These are phyloP conservation scores for Gavialis gangeticus DNA, from an alignment of 2,113 vertebrate genomes.

Conservation along the genomic window DNA sequence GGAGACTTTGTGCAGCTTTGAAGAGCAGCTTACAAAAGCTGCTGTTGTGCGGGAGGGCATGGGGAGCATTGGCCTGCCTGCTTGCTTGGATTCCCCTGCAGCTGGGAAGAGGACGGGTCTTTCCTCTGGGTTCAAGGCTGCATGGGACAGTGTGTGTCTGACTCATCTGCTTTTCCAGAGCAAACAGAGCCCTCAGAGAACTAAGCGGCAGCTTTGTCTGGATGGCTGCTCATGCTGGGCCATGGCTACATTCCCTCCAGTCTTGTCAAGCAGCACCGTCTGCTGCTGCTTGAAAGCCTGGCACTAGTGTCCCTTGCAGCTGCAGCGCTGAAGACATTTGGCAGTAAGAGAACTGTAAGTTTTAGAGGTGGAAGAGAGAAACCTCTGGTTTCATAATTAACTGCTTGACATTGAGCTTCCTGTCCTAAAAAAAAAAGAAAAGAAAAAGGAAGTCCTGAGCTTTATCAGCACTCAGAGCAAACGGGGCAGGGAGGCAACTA, in stretches of 20 bases:
- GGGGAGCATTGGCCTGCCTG: neutral
- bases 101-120: neutral
- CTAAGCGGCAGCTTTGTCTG: neutral
- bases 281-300: accelerated
- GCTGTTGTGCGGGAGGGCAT: neutral
- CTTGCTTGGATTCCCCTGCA: neutral
- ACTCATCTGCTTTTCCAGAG: neutral
- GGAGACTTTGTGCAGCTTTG: neutral
- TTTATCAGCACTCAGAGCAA: neutral
- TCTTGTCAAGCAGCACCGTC: neutral
- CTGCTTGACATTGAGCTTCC: neutral
- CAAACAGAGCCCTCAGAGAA: accelerated
- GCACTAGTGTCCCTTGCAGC: neutral
- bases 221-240: neutral
- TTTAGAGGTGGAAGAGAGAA: neutral
- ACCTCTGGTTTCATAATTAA: neutral
- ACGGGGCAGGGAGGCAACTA: neutral
- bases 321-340: neutral
- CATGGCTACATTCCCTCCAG: neutral
- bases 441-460: neutral
- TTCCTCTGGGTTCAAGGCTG: neutral
- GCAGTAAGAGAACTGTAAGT: neutral
- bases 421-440: neutral
- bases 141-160: neutral
- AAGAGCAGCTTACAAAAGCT: neutral